Evolutionary conservation across 1,140 invertebrate species (phyloP), one percentile per base, ranked within the genome.

Genomic region (Scaptodrosophila lebanonensis): DNA sequence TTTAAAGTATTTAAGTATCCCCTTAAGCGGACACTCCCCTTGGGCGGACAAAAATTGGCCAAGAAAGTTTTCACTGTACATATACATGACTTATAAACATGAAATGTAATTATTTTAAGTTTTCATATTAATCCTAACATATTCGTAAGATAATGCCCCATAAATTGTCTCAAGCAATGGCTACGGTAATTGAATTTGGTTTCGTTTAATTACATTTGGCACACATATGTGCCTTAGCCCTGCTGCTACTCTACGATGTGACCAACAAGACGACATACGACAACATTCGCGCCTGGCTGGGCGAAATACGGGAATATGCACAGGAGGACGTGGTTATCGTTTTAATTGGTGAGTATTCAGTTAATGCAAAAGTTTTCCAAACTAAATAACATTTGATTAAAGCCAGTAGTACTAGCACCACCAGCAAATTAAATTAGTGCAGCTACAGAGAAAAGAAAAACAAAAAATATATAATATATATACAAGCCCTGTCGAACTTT

Each of bases 191-290:
- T n/a, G n/a, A n/a, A n/a, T n/a, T n/a, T n/a, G n/a, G n/a, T n/a
- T n/a, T n/a, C n/a, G n/a, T n/a, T n/a, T 66, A 66, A 66, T 66
- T 66, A 15, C 50, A 66, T 66, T 50, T 58, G 7, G 20, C 13
- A 47, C 47, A 22, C 47, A 56, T 42, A 42, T 35, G 20, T 29
- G 13, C 65, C n/a, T 11, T 88, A 95, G 94, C 93, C 6, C 87
- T 97, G 44, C 91, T 98, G 29, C 89, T 98, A 47, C 91, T 98
- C 0, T 98, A 97, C 87, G 96, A 98, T 87, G 94, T 98, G 45
- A 97, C 95, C 30, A 95, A 95, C 83, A 94, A 95, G 88, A 92
- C 91, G 20, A 95, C 94, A 75, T 96, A 94, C 85, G 93, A 95
- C 88, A 95, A 96, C 84, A 95, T 96, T 64, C 91, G 95, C 70